phyloP scores from a whole-genome alignment of 2,797 vertebrate genomes.

The Sphenodon punctatus region DNA sequence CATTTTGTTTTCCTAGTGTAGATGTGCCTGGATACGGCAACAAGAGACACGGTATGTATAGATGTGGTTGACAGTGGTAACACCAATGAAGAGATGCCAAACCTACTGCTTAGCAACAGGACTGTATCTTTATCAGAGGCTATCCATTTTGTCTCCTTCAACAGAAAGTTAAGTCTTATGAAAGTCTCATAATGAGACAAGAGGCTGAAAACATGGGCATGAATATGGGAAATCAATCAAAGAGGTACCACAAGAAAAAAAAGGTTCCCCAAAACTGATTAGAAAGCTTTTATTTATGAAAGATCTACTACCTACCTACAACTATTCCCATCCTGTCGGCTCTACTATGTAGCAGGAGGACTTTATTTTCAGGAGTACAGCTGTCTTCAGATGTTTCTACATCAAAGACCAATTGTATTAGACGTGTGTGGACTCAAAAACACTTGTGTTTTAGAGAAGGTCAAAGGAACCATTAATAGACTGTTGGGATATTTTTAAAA shows the following conservation, averaged over 20 bases:
- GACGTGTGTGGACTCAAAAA: background rate
- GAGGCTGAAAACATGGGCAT: background rate
- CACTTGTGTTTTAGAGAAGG: background rate
- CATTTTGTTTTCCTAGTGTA: background rate
- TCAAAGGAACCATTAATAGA: too few species aligned
- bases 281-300: slow-evolving; percentile 32
- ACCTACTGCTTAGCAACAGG: background rate
- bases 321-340: background rate
- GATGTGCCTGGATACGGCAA: background rate
- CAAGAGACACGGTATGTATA: too few species aligned
- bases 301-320: background rate
- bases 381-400: background rate
- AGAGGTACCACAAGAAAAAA: slow-evolving; percentile 36
- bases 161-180: slow-evolving; percentile 6
- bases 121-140: background rate
- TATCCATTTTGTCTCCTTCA: slow-evolving; percentile 10
- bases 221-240: slow-evolving; percentile 15
- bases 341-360: background rate
- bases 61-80: too few species aligned
- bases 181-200: background rate
- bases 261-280: slow-evolving; percentile 16
- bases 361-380: background rate
- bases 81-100: too few species aligned
- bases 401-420: background rate
- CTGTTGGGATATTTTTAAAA: too few species aligned